Evolutionary conservation across 2,888 invertebrate species (phyloP).

Genomic region (Fragum fragum): DNA sequence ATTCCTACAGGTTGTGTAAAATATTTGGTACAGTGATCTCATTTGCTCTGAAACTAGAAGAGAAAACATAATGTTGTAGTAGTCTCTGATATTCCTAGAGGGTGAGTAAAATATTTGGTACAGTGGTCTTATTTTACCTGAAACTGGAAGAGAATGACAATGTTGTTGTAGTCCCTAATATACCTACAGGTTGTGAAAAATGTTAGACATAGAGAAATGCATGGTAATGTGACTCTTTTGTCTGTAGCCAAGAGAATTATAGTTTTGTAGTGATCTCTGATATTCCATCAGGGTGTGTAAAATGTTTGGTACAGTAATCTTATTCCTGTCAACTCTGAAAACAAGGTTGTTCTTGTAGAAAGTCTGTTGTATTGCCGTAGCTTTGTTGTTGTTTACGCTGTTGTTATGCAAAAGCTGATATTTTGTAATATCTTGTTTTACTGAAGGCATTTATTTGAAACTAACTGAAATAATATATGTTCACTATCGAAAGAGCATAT

Average conservation of each 20-base stretch:
- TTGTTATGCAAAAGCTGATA: too few species aligned
- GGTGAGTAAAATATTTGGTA: constrained; percentile 89
- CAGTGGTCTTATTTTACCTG: constrained; percentile 89
- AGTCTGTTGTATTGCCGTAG: too few species aligned
- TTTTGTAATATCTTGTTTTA: too few species aligned
- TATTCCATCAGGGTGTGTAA: constrained; percentile 94
- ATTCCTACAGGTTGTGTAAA: constrained; percentile 88
- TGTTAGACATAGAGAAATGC: constrained; percentile 89
- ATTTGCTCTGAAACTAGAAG: constrained; percentile 89
- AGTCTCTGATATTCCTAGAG: constrained; percentile 93
- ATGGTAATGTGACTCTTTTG: too few species aligned
- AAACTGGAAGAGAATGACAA: constrained; percentile 89
- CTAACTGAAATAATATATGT: too few species aligned
- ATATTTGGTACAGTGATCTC: constrained; percentile 90
- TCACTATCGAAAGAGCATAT: too few species aligned
- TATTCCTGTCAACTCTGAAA: too few species aligned
- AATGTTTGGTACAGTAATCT: constrained; percentile 87
- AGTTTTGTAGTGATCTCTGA: constrained; percentile 91
- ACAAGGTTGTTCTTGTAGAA: too few species aligned
- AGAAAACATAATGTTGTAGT: constrained; percentile 89
- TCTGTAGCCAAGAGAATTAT: constrained; percentile 89
- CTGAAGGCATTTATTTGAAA: too few species aligned
- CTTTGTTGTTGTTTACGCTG: too few species aligned
- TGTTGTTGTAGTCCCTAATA: constrained; percentile 91
- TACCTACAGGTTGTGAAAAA: constrained; percentile 86